Base-by-base conservation (phyloP, 2,113 vertebrate genomes). In the Irena cyanogastra region DNA sequence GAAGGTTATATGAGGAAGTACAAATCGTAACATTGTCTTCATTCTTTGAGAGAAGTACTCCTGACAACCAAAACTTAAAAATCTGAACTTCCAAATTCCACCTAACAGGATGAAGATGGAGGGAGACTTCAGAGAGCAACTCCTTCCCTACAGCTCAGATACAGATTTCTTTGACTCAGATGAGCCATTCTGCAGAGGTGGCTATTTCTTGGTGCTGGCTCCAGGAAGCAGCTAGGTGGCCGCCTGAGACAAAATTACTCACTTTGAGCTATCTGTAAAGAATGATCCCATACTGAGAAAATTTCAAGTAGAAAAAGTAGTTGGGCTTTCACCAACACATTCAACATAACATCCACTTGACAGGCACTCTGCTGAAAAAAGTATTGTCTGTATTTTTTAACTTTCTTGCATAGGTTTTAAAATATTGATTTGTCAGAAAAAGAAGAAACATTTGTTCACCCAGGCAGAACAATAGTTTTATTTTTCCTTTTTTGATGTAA, bases 51-150 rank as follows among this genome's bases (percentile, higher is more conserved):
- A 75, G 4, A 52, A 54, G 31, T 24, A n/a, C 0, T 66, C 21
- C 27, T 69, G 54, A 28, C 11, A 60, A 35, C 4, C 5, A 47
- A 35, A 81, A 77, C 8, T 39, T 49, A 52, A 72, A 72, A 94
- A 87, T 20, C 12, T 37, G 28, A 69, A 52, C 16, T 68, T 77
- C 8, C 27, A 63, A 35, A 69, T 23, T 78, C 47, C 15, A 15
- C 21, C 3, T 31, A n/a, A n/a, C 1, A 1, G 1, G 3, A 49
- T n/a, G 26, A 70, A 41, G 50, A 53, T 2, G 13, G 20, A 69
- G 16, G 3, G 13, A 53, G 0, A 1, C 1, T 41, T n/a, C 22
- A 54, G 52, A 70, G 31, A 71, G 22, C 12, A 45, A 3, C 8
- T 59, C 8, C 21, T 71, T 53, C 19, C 21, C 33, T 13, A 7